Base-by-base conservation (phyloP, 2,113 vertebrate genomes). In the Hippocampus zosterae region DNA sequence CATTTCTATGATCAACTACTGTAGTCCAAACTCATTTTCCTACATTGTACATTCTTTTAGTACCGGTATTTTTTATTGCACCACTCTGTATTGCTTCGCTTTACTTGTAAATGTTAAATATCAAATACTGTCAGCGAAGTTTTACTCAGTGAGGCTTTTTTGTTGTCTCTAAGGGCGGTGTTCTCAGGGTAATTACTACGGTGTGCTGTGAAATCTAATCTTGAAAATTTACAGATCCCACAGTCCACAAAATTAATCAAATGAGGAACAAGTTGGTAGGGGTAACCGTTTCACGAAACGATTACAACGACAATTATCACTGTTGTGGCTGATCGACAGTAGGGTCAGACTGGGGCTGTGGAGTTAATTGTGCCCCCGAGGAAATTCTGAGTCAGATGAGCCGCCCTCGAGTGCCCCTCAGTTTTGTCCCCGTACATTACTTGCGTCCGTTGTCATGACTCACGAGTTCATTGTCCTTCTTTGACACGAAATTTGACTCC, bases 91-190 rank as follows among this genome's bases (percentile, higher is more conserved):
- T 37, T 37, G 33, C 33, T 37, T 37, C 5, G 33, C 33, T 37
- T 37, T 37, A 37, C 5, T 37, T 37, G 33, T 37, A 37, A 37
- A 37, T 37, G 33, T 37, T 5, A 37, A 37, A 70, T 16, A 67
- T 61, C 23, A 78, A 87, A 83, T 78, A 55, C 75, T 74, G 57
- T 37, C 40, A 44, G 69, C 41, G 77, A 83, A 76, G 79, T 81
- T 79, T 67, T 2, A 27, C 42, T 76, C 88, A 80, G 73, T 79
- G 42, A 13, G 10, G 75, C 68, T 74, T 77, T 77, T 85, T 87
- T 90, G 86, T 87, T 82, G 79, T 82, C 84, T 82, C 77, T 33
- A 33, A 67, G 66, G 71, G 79, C 74, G 85, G 87, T 60, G 57
- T 60, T 60, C 13, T 60, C 57, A 60, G 33, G 57, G 57, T 33